Base-by-base conservation (phyloP, 2,797 vertebrate species). In the Syndactyla subalaris region DNA sequence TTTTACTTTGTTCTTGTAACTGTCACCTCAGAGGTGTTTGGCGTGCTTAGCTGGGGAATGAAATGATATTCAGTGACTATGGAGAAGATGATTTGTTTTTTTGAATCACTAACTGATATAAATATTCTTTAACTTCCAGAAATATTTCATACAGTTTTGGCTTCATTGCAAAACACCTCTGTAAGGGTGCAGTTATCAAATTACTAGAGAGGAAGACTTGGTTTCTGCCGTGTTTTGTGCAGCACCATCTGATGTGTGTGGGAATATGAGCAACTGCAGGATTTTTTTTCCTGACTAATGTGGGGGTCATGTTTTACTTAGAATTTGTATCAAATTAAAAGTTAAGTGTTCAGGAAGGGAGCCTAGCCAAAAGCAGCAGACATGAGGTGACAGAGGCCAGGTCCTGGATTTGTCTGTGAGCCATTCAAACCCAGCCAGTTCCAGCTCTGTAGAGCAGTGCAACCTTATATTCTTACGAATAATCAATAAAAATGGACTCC, bases 361-460 rank as follows among this genome's bases (percentile, higher is more conserved):
- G 11, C 3, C 0, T 2, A 36, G 66, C 16, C 32, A 14, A 8
- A 55, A 29, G 68, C 39, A 85, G 54, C 6, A 0, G 5, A 21
- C 29, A 17, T 0, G 2, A 29, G 65, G 2, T 39, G 19, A 9
- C 18, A 18, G 52, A 77, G 38, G 39, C 32, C 85, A 81, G 68
- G 41, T 86, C 73, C 58, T 84, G 1, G 15, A 10, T 57, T 45
- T 82, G 22, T 38, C 51, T 57, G 6, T 68, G 43, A 73, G 43
- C 18, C 20, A 3, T 59, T 87, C 68, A 68, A 75, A 78, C 29
- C 13, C 30, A 73, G 27, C 27, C 34, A 29, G 7, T 67, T 57
- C 46, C 61, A 81, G 7, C 18, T 14, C 62, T 39, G 11, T 12
- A 66, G 36, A 36, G 68, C 70, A 62, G 30, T 71, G 46, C 52